Evolutionary conservation across 2,797 vertebrate species (phyloP), one percentile per base, ranked within the genome.

Genomic region (Spea hammondii): DNA sequence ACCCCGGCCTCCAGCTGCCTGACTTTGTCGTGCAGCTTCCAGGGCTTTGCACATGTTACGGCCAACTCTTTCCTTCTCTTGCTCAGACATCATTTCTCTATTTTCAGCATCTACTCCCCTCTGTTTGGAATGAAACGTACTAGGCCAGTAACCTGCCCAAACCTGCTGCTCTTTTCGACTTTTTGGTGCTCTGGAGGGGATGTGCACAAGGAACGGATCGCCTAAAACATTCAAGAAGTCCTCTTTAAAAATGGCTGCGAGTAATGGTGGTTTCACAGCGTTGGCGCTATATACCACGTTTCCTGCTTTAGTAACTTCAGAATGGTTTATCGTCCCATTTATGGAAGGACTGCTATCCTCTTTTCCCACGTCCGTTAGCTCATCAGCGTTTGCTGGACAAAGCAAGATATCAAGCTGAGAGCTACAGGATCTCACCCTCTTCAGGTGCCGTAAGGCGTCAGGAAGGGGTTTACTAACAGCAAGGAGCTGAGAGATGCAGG

Each of bases 51-150:
- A 82, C 96, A 97, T 97, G 88, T 94, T 88, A 4, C 6, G 5
- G 6, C 91, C 89, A 90, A 98, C 94, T 44, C 65, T 69, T 0
- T 84, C 82, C 60, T 89, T 93, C 74, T 94, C 92, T 8, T 76
- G 55, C 0, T 65, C 11, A 0, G 88, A 87, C 85, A 97, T 95
- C 65, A 93, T 91, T 65, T 88, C 88, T 4, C 94, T 94, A 0
- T 67, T 89, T 0, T 92, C 93, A 77, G 94, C 83, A 51, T 69
- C 46, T 8, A 44, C 44, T 1, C 5, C 32, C 49, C 83, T 91
- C 51, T 93, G 93, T 85, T 96, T 94, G 80, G 97, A 95, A 0
- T 96, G 95, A 79, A 96, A 98, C 4, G 94, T 89, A 0, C 92
- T 94, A 44, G 96, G 95, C 95, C 96, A 98, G 79, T 94, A 91